phyloP scores from a whole-genome alignment of 2,888 invertebrate species.

The Corythucha ciliata region DNA sequence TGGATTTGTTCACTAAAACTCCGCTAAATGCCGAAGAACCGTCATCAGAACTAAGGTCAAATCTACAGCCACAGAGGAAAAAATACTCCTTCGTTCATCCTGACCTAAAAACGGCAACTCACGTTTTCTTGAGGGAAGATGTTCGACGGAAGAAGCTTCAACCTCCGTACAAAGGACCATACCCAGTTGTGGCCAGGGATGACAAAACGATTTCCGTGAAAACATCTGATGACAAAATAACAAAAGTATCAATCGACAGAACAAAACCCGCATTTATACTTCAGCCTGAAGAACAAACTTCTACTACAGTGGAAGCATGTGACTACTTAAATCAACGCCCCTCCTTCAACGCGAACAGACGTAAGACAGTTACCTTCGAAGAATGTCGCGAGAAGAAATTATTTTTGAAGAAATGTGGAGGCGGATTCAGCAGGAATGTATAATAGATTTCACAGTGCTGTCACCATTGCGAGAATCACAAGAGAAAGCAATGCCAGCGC shows the following conservation, averaged over 20 bases:
- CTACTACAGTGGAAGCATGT: too few relatives aligned
- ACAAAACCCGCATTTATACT: neutral
- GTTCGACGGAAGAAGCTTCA: constrained; percentile 11
- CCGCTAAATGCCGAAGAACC: too few relatives aligned
- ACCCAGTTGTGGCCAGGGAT: neutral
- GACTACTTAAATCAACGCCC: too few relatives aligned
- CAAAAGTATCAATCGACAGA: neutral
- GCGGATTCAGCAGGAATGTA: too few relatives aligned
- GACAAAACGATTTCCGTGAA: neutral
- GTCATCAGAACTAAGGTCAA: neutral
- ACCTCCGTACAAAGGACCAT: constrained; percentile 20
- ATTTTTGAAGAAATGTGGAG: too few relatives aligned
- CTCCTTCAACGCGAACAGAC: too few relatives aligned
- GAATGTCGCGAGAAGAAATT: too few relatives aligned
- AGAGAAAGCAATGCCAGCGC: too few relatives aligned
- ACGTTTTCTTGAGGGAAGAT: constrained; percentile 20
- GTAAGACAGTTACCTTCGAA: too few relatives aligned
- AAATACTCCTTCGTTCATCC: neutral
- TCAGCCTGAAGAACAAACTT: too few relatives aligned
- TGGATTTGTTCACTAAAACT: neutral
- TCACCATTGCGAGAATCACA: too few relatives aligned
- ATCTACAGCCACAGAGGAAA: neutral
- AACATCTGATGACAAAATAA: neutral
- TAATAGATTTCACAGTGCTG: too few relatives aligned
- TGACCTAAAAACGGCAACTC: constrained; percentile 12